Evolutionary conservation across 2,797 vertebrate species (phyloP), one percentile per base, ranked within the genome.

Genomic region (Periophthalmus magnuspinnatus): DNA sequence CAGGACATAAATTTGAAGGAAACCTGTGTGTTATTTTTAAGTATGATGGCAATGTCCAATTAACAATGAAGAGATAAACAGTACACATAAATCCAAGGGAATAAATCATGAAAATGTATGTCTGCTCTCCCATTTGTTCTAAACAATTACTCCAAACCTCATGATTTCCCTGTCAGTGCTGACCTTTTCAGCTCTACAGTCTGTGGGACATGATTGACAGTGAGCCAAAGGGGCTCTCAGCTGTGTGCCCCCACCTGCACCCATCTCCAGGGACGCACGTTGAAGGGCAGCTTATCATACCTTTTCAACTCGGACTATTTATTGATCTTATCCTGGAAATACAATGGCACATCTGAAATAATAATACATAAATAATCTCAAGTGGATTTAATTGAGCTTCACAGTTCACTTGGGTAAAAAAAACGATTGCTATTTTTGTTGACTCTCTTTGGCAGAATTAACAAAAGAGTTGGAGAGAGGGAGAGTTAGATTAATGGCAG

Each of bases 101-200:
- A 32, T 2, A 28, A 16, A 24, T 24, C 10, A 17, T 17, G 13
- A 2, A 47, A 6, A n/a, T 50, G 8, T 17, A 50, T 55, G 66
- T 34, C 22, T 5, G n/a, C 70, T 65, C 17, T 24, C 22, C 57
- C 64, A 22, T 14, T 69, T 34, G 5, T 59, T 16, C 57, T 58
- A 56, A 67, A 41, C 65, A 66, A 70, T 48, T 63, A 60, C 72
- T 69, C 77, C 7, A 76, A 81, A 66, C 71, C 38, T 21, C 63
- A 11, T 67, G 17, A 60, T 17, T 17, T 62, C 45, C 41, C 65
- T 75, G 34, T 75, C 77, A 74, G 58, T 81, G 66, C 61, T 86
- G 83, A 90, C 90, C 86, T 91, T 91, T 91, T 91, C 70, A 87
- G 54, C 58, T 55, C 89, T 83, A 77, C 88, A 81, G 69, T 68